Conservation (phyloP, 92 coral and sea anemone genomes). For the Siderastrea radians region DNA sequence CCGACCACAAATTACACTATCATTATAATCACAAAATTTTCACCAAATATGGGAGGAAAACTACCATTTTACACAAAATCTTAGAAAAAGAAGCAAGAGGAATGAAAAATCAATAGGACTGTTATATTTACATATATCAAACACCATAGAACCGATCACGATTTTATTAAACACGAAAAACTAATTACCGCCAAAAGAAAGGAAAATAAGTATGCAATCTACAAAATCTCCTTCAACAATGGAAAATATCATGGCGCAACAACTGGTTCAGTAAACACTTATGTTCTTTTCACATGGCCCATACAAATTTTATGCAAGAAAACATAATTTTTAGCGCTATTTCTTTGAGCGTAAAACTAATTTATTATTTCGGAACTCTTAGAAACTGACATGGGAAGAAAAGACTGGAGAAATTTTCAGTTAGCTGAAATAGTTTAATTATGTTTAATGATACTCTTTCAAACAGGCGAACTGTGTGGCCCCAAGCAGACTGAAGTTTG, state of each 20-base stretch:
- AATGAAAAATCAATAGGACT: not conserved
- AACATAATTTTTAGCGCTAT: not conserved
- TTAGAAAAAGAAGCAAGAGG: not conserved
- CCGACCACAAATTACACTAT: not conserved
- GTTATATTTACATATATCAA: not conserved
- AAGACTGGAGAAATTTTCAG: not conserved
- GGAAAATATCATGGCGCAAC: not conserved
- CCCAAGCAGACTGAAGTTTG: no score
- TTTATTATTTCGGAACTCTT: not conserved
- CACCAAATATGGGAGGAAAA: not conserved
- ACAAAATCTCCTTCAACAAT: conserved; percentile 1
- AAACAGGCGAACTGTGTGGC: no score
- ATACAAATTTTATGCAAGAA: not conserved
- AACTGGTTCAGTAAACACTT: conserved; percentile 15
- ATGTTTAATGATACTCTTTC: no score
- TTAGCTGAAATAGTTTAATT: no score
- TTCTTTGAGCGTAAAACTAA: not conserved
- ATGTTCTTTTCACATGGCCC: conserved; percentile 21
- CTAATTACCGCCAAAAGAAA: conserved; percentile 9
- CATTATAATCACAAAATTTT: not conserved
- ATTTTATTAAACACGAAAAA: conserved; percentile 6
- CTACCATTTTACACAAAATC: not conserved
- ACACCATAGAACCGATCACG: not conserved
- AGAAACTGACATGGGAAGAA: not conserved
- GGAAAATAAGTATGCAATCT: conserved; percentile 5